A percentile compares a stretch with the other conserved stretches of the same genome.
Conservation (phyloP, 1,140 invertebrate species). For the Ephestia elutella region DNA sequence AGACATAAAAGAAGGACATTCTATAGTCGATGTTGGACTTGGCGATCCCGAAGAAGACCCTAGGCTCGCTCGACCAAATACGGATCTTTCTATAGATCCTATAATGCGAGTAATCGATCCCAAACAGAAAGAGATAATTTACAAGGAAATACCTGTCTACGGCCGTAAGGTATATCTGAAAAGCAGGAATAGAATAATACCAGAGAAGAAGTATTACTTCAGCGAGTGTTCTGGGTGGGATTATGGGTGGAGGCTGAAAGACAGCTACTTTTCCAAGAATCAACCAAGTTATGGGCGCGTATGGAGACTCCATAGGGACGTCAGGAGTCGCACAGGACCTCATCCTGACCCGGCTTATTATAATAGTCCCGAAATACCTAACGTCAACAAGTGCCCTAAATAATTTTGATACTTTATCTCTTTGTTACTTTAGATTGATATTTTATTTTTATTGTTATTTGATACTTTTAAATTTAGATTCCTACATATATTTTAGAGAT, state of each 20-base stretch:
- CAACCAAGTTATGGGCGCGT: constrained; percentile 16
- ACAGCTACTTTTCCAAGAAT: constrained; percentile 22
- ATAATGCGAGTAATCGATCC: constrained; percentile 30
- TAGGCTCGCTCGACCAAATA: constrained; percentile 21
- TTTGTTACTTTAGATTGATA: not conserved
- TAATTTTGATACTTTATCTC: not conserved
- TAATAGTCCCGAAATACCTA: constrained; percentile 13
- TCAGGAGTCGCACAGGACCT: constrained; percentile 26
- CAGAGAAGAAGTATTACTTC: constrained; percentile 34
- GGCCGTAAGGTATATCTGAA: constrained; percentile 26
- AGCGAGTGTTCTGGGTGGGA: constrained; percentile 20
- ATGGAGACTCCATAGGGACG: constrained; percentile 15
- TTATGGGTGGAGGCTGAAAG: constrained; percentile 30
- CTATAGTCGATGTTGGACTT: constrained; percentile 27
- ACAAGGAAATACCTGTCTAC: constrained; percentile 27
- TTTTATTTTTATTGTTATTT: not conserved
- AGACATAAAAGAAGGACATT: constrained; percentile 26
- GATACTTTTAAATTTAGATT: too few species aligned
- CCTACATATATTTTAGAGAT: not conserved
- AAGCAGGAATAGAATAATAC: constrained; percentile 16
- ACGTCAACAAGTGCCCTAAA: constrained; percentile 14
- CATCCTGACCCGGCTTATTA: constrained; percentile 35
- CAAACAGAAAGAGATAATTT: constrained; percentile 24
- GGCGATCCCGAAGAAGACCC: constrained; percentile 33
- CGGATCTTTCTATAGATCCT: constrained; percentile 24